Evolutionary conservation across 2,113 vertebrate genomes (phyloP).

Genomic region (Malurus melanocephalus): DNA sequence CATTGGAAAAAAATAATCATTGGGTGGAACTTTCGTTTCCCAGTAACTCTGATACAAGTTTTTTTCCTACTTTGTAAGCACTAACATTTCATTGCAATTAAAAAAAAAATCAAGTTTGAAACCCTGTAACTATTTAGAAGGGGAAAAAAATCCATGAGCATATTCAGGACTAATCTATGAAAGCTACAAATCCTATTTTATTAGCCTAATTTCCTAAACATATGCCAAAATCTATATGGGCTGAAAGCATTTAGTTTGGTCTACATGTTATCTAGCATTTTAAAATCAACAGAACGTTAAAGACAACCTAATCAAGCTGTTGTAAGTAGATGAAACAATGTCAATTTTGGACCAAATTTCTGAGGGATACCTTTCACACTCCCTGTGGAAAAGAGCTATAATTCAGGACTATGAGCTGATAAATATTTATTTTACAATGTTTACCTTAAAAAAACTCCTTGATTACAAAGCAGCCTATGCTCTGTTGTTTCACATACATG

Average conservation of each 20-base stretch:
- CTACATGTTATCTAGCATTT: background rate
- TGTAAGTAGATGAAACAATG: background rate
- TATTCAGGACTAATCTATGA: background rate
- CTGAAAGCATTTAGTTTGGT: background rate
- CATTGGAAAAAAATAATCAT: conserved; percentile 12
- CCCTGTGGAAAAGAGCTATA: background rate
- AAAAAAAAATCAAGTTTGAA: background rate
- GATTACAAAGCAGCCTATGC: background rate
- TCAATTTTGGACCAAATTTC: background rate
- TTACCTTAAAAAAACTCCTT: background rate
- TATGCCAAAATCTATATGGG: background rate
- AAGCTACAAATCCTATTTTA: background rate
- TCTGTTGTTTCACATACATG: background rate
- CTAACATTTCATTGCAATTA: background rate
- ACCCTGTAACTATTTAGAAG: background rate
- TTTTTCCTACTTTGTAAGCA: background rate
- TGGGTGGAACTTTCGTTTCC: conserved; percentile 19
- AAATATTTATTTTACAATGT: background rate
- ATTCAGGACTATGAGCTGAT: background rate
- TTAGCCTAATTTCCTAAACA: background rate
- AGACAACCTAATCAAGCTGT: background rate
- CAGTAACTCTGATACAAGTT: background rate
- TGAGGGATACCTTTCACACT: background rate
- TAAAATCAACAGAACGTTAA: background rate
- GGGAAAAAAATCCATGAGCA: background rate